Evolutionary conservation across 2,888 invertebrate genomes (phyloP).

Genomic region (Chrysolina americana): DNA sequence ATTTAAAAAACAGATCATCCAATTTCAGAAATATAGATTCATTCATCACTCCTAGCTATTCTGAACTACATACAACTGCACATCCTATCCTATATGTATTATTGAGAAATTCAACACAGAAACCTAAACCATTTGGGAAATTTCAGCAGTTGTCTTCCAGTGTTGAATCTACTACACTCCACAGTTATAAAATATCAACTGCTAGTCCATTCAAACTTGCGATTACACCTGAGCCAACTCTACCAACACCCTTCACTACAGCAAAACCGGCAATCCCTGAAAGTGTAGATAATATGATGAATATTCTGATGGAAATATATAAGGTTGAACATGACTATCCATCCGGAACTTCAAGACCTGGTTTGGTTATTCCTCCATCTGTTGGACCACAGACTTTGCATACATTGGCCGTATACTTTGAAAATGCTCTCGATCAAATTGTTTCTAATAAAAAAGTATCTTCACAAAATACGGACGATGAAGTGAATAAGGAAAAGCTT

Average conservation of each 20-base stretch:
- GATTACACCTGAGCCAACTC: slow-evolving; percentile 48
- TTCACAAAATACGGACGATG: slow-evolving; percentile 60
- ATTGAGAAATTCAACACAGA: slow-evolving; percentile 38
- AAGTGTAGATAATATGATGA: slow-evolving; percentile 79
- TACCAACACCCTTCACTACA: slow-evolving; percentile 60
- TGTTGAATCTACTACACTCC: slow-evolving; percentile 49
- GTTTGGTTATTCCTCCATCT: slow-evolving; percentile 80
- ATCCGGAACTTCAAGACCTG: slow-evolving; percentile 72
- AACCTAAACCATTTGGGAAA: slow-evolving; percentile 58
- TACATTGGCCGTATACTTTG: slow-evolving; percentile 85
- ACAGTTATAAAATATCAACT: slow-evolving; percentile 62
- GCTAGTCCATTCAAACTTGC: slow-evolving; percentile 63
- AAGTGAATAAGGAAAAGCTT: slow-evolving; percentile 69
- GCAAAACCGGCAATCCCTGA: slow-evolving; percentile 73
- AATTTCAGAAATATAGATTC: neutral
- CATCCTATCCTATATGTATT: slow-evolving; percentile 23
- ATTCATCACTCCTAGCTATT: slow-evolving; percentile 1
- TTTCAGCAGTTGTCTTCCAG: slow-evolving; percentile 5
- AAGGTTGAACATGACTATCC: slow-evolving; percentile 70
- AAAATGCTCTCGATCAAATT: slow-evolving; percentile 74
- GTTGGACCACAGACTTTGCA: slow-evolving; percentile 84
- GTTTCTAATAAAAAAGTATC: slow-evolving; percentile 66
- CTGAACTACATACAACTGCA: slow-evolving; percentile 13
- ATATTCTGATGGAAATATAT: slow-evolving; percentile 77
- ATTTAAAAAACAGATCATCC: neutral